Percentiles rank a stretch among this genome's conserved stretches.
Conservation (phyloP, 2,888 invertebrate genomes). For the Brachylomia viminalis region DNA sequence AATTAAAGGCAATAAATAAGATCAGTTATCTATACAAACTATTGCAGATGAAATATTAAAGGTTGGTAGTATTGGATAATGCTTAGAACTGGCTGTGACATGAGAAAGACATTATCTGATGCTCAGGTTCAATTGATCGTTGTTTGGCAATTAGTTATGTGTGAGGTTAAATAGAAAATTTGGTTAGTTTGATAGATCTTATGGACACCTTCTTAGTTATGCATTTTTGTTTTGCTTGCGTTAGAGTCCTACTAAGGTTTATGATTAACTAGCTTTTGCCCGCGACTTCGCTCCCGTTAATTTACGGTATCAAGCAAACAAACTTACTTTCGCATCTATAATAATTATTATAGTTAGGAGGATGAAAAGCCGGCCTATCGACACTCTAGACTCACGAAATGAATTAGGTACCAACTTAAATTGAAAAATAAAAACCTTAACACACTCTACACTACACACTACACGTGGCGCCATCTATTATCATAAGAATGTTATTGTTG, state of each 20-base stretch:
- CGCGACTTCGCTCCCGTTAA: too few species aligned
- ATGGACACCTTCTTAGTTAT: neutral
- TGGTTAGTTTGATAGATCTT: neutral
- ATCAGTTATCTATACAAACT: constrained; percentile 14
- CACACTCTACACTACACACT: too few species aligned
- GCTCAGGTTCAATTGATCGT: constrained; percentile 22
- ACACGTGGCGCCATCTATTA: too few species aligned
- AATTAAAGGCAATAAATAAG: constrained; percentile 17
- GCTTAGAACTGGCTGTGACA: constrained; percentile 2
- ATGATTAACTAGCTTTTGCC: too few species aligned
- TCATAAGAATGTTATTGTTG: too few species aligned
- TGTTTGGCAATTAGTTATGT: constrained; percentile 18
- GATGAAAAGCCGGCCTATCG: too few species aligned
- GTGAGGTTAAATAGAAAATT: constrained; percentile 10
- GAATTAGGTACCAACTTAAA: too few species aligned
- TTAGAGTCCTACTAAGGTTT: neutral
- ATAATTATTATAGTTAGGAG: too few species aligned
- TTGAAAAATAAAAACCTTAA: too few species aligned
- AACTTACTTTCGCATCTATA: too few species aligned
- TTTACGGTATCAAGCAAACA: too few species aligned
- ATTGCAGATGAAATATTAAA: constrained; percentile 21
- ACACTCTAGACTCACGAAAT: too few species aligned
- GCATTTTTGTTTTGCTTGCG: neutral
- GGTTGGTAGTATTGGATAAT: constrained; percentile 21
- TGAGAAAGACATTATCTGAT: constrained; percentile 14